Base-by-base conservation (phyloP, 2,888 invertebrate species). In the Eucriotettix oculatus region DNA sequence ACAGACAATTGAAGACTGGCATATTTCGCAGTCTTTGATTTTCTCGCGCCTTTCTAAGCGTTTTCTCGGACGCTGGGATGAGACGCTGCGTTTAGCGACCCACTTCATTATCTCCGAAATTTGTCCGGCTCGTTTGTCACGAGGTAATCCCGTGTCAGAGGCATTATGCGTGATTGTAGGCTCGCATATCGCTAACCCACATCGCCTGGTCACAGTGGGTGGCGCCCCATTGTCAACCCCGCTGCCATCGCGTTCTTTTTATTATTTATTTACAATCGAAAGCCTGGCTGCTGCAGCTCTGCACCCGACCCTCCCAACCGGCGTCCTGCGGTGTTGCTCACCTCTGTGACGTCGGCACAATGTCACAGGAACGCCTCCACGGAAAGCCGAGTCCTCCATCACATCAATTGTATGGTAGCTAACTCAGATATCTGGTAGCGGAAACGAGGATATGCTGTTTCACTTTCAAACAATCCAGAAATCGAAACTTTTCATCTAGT, bases 101-200 rank as follows among this genome's bases (percentile, higher is more conserved):
- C 9, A n/a, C 48, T 48, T 48, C 48, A 48, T 48, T 48, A 48
- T 48, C 48, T 48, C 48, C n/a, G 48, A 48, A 48, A 48, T 48
- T 48, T 48, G 48, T 48, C 48, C 48, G 48, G 29, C 55, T 55
- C 55, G 55, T 55, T 55, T 55, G 55, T 55, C 55, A 55, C 55
- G 14, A n/a, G 16, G 14, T 55, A 55, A 55, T 55, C 55, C 55
- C 55, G 16, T 55, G 55, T 55, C 55, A 55, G 29, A 55, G 40
- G 55, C 55, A 41, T 55, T 55, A 29, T 55, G 55, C 48, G 48
- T 48, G 48, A 48, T 48, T 48, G 48, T 48, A 14, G 48, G 48
- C 14, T 48, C 48, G 14, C 48, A 12, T 12, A 14, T 14, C n/a
- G 14, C 14, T 12, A 48, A 12, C 14, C 48, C 48, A 48, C 48